These are phyloP conservation scores for Ormyrus rosae DNA, from an alignment of 2,888 invertebrate species.

Conservation along the genomic window DNA sequence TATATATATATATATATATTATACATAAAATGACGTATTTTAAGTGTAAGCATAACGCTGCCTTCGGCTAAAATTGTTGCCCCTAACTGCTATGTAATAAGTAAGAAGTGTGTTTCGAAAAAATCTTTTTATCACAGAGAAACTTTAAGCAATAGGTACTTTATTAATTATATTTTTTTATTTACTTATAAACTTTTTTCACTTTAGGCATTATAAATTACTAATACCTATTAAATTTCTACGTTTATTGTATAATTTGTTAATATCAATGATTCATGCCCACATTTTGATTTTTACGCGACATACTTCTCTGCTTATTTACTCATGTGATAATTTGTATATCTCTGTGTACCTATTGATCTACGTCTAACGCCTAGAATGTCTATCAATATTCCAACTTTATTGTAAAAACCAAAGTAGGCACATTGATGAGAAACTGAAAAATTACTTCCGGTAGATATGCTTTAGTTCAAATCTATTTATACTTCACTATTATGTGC, in stretches of 20 bases:
- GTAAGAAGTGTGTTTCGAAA: slow-evolving; percentile 61
- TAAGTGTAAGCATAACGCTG: slow-evolving; percentile 69
- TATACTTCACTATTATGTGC: slow-evolving; percentile 60
- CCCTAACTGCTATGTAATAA: slow-evolving; percentile 71
- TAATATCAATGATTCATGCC: background rate
- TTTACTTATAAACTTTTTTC: too few relatives aligned
- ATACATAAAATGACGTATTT: slow-evolving; percentile 55
- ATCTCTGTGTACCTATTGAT: slow-evolving; percentile 72
- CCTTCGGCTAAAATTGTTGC: slow-evolving; percentile 74
- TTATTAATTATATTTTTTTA: too few relatives aligned
- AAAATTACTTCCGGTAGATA: slow-evolving; percentile 55
- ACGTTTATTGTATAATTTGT: too few relatives aligned
- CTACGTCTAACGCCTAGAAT: slow-evolving; percentile 59
- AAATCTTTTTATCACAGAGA: slow-evolving; percentile 17
- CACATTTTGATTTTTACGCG: slow-evolving; percentile 28
- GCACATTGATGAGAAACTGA: slow-evolving; percentile 45
- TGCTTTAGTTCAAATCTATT: slow-evolving; percentile 58
- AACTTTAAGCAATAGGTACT: too few relatives aligned
- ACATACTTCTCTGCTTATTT: slow-evolving; percentile 67
- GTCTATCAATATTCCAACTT: slow-evolving; percentile 49
- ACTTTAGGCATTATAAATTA: too few relatives aligned
- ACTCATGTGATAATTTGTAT: slow-evolving; percentile 74
- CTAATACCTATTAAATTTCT: too few relatives aligned
- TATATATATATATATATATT: slow-evolving; percentile 51
- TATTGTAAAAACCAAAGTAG: slow-evolving; percentile 53